Base-by-base conservation (phyloP, 2,113 vertebrate species). In the Columbina picui region DNA sequence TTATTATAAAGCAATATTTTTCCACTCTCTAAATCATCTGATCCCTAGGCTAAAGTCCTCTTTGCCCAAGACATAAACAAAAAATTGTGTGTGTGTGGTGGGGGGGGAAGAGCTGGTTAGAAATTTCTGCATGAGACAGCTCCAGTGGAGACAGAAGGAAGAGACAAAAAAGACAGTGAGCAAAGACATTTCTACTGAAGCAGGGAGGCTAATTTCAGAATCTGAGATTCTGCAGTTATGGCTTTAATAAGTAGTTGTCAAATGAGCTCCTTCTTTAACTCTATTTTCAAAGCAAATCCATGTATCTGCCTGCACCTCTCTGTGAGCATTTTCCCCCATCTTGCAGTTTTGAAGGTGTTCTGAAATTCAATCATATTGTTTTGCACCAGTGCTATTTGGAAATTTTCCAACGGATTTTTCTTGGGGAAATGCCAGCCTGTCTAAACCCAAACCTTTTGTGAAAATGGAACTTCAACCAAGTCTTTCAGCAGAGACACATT, bases 1-100 rank as follows among this genome's bases (percentile, higher is more conserved):
- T 98, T 98, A 98, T 98, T 98, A 98, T 97, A 98, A 97, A 98
- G 98, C 97, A 98, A 97, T 98, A 98, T 98, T 98, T 98, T 98
- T 97, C 97, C 91, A 97, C 97, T 97, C 97, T 96, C 97, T 97
- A 98, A 98, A 98, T 96, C 97, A 98, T 97, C 98, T 98, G 98
- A 98, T 98, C 98, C 97, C 97, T 96, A 95, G 96, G 97, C 97
- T 98, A 97, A 98, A 96, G 97, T 97, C 97, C 90, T 98, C 80
- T 95, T 91, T 34, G 89, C 84, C 94, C 94, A 97, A 96, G 81
- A 97, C 96, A 96, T 84, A 95, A 86, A 97, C 39, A 95, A 74
- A 98, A 97, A 92, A 83, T 10, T 43, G 63, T 12, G 55, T 39
- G 43, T 39, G 38, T 39, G 12, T 6, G 30, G 36, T 67, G 63